Evolutionary conservation across 35 echinoderm and acorn worm species (phyloP).

Genomic region (Ophiothrix spiculata): DNA sequence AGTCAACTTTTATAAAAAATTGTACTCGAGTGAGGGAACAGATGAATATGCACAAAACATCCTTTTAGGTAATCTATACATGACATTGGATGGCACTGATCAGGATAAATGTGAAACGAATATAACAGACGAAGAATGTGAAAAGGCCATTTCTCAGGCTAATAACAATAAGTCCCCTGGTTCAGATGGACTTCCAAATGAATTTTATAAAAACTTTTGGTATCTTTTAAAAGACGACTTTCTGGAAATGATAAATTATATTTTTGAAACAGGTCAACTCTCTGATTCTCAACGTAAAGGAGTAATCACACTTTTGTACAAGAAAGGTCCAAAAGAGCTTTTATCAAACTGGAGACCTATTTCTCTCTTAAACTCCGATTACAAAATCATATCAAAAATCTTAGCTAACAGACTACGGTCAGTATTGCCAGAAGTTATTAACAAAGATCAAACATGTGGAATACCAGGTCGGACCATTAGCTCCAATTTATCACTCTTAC

Average conservation of each 20-base stretch:
- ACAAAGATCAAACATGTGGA: constrained; percentile 39
- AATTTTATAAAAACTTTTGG: too few relatives aligned
- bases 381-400: constrained; percentile 58
- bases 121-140: constrained; percentile 12
- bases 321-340: neutral
- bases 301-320: constrained; percentile 22
- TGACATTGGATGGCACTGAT: neutral
- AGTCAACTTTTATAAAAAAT: constrained; percentile 29
- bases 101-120: neutral
- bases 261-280: neutral
- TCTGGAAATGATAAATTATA: constrained; percentile 10
- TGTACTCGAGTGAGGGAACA: constrained; percentile 17
- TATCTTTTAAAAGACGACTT: constrained; percentile 21
- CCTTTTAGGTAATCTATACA: constrained; percentile 16
- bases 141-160: constrained; percentile 8
- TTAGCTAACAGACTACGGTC: constrained; percentile 19
- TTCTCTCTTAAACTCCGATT: constrained; percentile 36
- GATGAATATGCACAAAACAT: constrained; percentile 12
- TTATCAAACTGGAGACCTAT: constrained; percentile 32
- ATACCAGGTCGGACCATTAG: constrained; percentile 49
- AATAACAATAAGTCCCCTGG: constrained; percentile 44
- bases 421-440: constrained; percentile 36
- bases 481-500: constrained; percentile 28
- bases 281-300: constrained; percentile 18
- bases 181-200: constrained; percentile 42